Percentiles rank a stretch among this genome's conserved stretches.
These are phyloP conservation scores for Ammospiza nelsoni DNA, from an alignment of 2,113 vertebrate species.

Conservation along the genomic window DNA sequence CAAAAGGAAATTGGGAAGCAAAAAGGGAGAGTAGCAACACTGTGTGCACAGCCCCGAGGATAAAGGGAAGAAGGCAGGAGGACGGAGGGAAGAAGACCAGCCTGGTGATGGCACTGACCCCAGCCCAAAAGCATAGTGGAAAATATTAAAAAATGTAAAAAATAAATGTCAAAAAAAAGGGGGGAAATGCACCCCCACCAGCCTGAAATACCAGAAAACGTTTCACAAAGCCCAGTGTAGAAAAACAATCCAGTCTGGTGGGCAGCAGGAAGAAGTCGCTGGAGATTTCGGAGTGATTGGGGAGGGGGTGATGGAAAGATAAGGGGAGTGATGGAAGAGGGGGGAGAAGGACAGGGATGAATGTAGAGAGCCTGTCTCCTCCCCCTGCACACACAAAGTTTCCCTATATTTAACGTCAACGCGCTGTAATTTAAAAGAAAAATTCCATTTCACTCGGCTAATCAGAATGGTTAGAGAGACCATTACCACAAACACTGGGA, in stretches of 20 bases:
- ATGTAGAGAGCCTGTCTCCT: background rate
- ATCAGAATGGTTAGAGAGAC: constrained; percentile 76
- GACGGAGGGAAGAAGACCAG: background rate
- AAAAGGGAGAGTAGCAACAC: background rate
- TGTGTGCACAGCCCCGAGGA: fast-evolving
- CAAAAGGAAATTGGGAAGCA: background rate
- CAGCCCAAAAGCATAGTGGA: fast-evolving
- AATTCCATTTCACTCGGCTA: constrained; percentile 74
- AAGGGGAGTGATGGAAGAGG: background rate
- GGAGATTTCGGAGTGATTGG: fast-evolving
- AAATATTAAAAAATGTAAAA: background rate
- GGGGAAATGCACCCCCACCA: background rate
- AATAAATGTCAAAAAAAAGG: background rate
- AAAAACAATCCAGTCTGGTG: background rate
- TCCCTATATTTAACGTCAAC: constrained; percentile 69
- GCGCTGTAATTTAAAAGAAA: constrained; percentile 73
- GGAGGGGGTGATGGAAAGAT: background rate
- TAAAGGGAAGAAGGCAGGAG: background rate
- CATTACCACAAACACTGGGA: constrained; percentile 76
- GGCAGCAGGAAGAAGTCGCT: background rate
- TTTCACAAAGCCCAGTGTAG: background rate
- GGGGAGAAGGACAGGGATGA: background rate
- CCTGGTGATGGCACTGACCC: background rate
- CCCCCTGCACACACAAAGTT: constrained; percentile 8
- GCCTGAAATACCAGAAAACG: background rate